These are phyloP conservation scores for Carcinoscorpius rotundicauda DNA, from an alignment of 1,140 invertebrate genomes.

Conservation along the genomic window DNA sequence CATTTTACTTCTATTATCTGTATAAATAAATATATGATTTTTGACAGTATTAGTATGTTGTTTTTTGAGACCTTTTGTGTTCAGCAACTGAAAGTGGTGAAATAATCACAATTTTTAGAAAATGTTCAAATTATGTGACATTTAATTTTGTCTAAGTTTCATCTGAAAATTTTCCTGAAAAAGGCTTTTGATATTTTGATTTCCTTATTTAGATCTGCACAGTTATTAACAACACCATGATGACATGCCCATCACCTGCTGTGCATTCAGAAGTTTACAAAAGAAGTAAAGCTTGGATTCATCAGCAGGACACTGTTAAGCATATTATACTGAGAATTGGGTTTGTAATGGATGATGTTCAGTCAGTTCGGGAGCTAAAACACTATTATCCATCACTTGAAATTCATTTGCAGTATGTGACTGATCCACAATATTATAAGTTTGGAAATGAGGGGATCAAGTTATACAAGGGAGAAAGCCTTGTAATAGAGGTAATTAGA, in stretches of 20 bases:
- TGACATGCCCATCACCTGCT: conserved; percentile 88
- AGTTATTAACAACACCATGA: conserved; percentile 74
- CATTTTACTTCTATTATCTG: too few species aligned
- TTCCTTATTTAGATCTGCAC: too few species aligned
- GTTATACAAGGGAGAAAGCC: conserved; percentile 81
- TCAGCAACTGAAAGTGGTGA: too few species aligned
- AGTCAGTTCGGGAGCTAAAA: conserved; percentile 70
- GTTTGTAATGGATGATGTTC: conserved; percentile 92
- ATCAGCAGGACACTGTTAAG: background rate
- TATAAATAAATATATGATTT: too few species aligned
- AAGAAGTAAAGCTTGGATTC: background rate
- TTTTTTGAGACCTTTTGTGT: too few species aligned
- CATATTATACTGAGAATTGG: conserved; percentile 43
- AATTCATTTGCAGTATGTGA: conserved; percentile 70
- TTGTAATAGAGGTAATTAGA: conserved; percentile 68
- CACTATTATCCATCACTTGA: conserved; percentile 68
- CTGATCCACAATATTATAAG: conserved; percentile 80
- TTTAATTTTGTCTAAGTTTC: too few species aligned
- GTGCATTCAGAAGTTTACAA: conserved; percentile 33
- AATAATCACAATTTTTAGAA: too few species aligned
- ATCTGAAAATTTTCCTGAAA: too few species aligned
- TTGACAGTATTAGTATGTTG: too few species aligned
- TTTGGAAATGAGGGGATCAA: conserved; percentile 50
- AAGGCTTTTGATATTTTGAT: too few species aligned
- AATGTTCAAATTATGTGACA: too few species aligned